Conservation (phyloP, 2,888 invertebrate genomes). For the Cantharis rustica region DNA sequence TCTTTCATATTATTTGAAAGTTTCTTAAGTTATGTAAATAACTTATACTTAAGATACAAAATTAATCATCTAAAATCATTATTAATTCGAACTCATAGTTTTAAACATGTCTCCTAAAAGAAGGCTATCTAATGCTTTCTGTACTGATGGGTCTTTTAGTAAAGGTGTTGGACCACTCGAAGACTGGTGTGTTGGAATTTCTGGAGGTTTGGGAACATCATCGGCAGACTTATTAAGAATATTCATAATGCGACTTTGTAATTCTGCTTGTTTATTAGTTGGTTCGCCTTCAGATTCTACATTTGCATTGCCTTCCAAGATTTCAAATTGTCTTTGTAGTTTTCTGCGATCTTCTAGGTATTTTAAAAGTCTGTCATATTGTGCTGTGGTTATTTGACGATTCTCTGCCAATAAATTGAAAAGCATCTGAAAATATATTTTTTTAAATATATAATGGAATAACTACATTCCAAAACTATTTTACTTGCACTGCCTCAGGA, state of each 20-base stretch:
- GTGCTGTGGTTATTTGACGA: slow-evolving; percentile 73
- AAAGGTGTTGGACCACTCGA: slow-evolving; percentile 53
- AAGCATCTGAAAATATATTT: slow-evolving; percentile 55
- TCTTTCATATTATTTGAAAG: not conserved
- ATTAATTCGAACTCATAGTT: slow-evolving; percentile 50
- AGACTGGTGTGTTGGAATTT: slow-evolving; percentile 40
- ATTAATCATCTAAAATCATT: slow-evolving; percentile 10
- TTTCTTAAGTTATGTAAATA: not conserved
- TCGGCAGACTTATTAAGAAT: slow-evolving; percentile 67
- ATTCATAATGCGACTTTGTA: slow-evolving; percentile 79
- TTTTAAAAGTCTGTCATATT: slow-evolving; percentile 77
- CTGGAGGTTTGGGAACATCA: slow-evolving; percentile 47
- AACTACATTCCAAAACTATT: not conserved
- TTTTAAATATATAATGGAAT: not conserved
- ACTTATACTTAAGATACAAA: not conserved
- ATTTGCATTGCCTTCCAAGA: slow-evolving; percentile 69
- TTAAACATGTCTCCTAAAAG: slow-evolving; percentile 64
- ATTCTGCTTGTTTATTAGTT: slow-evolving; percentile 67
- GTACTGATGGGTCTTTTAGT: slow-evolving; percentile 77
- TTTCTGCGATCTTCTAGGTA: slow-evolving; percentile 77
- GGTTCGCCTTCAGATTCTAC: slow-evolving; percentile 53
- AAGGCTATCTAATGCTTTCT: slow-evolving; percentile 77
- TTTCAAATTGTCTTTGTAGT: slow-evolving; percentile 74
- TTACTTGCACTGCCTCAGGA: slow-evolving; percentile 68
- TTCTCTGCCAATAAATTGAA: slow-evolving; percentile 84